Evolutionary conservation across 2,113 vertebrate genomes (phyloP).

Genomic region (Ceyx cyanopectus): DNA sequence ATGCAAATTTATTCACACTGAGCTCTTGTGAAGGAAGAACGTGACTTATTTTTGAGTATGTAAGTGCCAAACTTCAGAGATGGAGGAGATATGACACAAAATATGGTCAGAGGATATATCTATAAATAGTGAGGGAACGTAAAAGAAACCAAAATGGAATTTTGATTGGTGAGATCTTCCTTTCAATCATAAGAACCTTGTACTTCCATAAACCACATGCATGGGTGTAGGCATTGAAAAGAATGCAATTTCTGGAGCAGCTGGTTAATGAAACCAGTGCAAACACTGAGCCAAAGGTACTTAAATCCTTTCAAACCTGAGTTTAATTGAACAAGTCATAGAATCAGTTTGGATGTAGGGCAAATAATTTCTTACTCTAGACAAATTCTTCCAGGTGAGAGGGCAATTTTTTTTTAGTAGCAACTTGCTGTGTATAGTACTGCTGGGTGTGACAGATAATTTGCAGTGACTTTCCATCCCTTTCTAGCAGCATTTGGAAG

Average conservation of each 20-base stretch:
- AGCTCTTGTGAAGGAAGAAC: conserved; percentile 27
- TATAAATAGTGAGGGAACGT: conserved; percentile 33
- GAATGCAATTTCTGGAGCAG: neutral
- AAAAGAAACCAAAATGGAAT: neutral
- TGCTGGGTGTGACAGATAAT: neutral
- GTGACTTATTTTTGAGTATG: conserved; percentile 50
- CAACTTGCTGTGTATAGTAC: conserved; percentile 2
- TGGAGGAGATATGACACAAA: conserved; percentile 23
- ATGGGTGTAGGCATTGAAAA: neutral
- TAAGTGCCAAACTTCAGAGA: conserved; percentile 31
- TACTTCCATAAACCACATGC: neutral
- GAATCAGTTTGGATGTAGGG: neutral
- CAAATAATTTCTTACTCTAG: conserved; percentile 9
- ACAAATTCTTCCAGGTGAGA: conserved; percentile 42
- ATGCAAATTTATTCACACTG: neutral
- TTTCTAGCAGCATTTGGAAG: conserved; percentile 36
- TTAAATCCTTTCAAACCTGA: neutral
- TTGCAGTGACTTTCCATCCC: conserved; percentile 51
- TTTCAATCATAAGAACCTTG: neutral
- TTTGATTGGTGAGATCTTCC: neutral
- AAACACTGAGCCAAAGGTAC: neutral
- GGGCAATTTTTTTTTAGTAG: conserved; percentile 13
- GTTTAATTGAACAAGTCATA: neutral
- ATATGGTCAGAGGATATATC: conserved; percentile 12
- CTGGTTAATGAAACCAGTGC: neutral